Evolutionary conservation across 2,888 invertebrate genomes (phyloP).

Genomic region (Melinopterus prodromus): DNA sequence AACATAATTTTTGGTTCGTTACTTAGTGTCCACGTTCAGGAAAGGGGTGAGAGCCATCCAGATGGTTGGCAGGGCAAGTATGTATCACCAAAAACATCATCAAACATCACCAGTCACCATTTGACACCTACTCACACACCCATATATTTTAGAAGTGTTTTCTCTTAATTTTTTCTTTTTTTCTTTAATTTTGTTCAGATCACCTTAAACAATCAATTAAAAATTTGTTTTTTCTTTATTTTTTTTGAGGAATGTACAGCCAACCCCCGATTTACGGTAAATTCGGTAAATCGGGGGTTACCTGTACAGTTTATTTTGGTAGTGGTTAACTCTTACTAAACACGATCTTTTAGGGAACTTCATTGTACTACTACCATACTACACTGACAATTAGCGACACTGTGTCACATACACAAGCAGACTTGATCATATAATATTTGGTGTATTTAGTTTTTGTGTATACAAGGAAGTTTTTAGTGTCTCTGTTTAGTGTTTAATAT

Average conservation of each 20-base stretch:
- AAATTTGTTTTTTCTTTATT: neutral
- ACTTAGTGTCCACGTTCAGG: slow-evolving; percentile 98
- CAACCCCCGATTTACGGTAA: neutral
- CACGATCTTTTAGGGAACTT: neutral
- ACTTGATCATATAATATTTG: neutral
- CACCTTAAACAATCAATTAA: slow-evolving; percentile 15
- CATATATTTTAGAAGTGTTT: slow-evolving; percentile 6
- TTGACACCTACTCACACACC: neutral
- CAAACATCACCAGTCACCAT: slow-evolving; percentile 28
- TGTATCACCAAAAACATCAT: slow-evolving; percentile 65
- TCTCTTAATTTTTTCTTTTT: neutral
- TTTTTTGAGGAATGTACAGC: neutral
- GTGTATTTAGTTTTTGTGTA: neutral
- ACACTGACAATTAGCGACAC: neutral
- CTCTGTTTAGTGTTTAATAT: neutral
- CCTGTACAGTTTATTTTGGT: neutral
- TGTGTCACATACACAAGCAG: neutral
- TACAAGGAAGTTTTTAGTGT: neutral
- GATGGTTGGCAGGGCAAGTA: slow-evolving; percentile 98
- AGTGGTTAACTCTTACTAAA: neutral
- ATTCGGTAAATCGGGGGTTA: neutral
- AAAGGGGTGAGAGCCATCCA: slow-evolving; percentile 99
- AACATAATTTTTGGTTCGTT: neutral
- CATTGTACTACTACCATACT: neutral
- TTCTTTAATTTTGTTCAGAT: slow-evolving; percentile 32